phyloP scores from a whole-genome alignment of 2,797 vertebrate species.

The Pseudochirops cupreus region DNA sequence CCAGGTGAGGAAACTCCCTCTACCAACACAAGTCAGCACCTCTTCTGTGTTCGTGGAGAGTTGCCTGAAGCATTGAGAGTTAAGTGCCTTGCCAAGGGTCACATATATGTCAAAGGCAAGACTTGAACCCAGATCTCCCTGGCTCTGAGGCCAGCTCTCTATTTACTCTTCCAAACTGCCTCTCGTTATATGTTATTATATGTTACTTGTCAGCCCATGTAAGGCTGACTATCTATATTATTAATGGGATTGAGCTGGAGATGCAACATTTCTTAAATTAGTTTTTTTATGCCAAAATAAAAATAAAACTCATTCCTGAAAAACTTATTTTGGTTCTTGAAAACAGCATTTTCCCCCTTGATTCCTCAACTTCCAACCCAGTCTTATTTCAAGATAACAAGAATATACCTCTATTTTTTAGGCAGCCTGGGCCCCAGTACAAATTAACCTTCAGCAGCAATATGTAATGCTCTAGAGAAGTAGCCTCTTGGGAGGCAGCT shows the following conservation, averaged over 20 bases:
- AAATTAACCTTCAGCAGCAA: not conserved
- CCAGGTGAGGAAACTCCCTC: not conserved
- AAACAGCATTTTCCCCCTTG: not conserved
- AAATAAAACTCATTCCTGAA: not conserved
- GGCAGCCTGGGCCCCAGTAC: not conserved
- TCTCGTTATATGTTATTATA: not conserved
- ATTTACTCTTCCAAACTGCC: not conserved
- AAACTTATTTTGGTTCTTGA: conserved; percentile 12
- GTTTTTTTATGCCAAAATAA: not conserved
- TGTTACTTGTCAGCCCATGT: not conserved
- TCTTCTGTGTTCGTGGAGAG: not conserved
- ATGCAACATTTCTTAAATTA: not conserved
- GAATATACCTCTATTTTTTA: not conserved
- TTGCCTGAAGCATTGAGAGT: not conserved
- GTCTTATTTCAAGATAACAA: not conserved
- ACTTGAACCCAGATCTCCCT: not conserved
- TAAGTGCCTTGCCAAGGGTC: not conserved
- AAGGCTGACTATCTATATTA: conserved; percentile 9
- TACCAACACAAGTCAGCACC: not conserved
- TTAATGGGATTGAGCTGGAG: not conserved
- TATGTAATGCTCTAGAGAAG: not conserved
- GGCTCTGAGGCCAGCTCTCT: not conserved
- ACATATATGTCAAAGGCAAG: not conserved
- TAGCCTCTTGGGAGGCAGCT: not conserved
- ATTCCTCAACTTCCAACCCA: not conserved